These are phyloP conservation scores for Eupsittula cactorum DNA, from an alignment of 2,113 vertebrate species.

Conservation along the genomic window DNA sequence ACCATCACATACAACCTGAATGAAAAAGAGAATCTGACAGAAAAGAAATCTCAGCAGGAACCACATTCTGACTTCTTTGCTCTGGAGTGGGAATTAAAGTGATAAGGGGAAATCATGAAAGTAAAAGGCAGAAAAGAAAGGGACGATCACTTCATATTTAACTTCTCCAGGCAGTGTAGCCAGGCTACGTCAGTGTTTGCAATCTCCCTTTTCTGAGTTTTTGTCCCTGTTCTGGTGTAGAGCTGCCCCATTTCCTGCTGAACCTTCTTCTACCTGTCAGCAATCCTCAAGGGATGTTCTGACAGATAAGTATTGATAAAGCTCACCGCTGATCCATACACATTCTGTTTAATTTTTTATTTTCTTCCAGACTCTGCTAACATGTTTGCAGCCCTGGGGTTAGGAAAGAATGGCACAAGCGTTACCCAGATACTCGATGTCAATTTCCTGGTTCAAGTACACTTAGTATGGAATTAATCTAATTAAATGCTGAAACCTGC, in stretches of 20 bases:
- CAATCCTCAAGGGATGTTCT: neutral
- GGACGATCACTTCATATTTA: neutral
- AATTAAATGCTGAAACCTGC: neutral
- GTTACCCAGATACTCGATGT: neutral
- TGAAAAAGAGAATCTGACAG: neutral
- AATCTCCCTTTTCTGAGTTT: neutral
- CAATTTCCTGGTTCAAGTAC: neutral
- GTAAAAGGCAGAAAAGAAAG: neutral
- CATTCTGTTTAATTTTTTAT: neutral
- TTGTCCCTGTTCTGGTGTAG: neutral
- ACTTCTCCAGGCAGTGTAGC: neutral
- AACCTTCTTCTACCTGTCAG: neutral
- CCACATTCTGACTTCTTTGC: neutral
- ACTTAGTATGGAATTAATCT: neutral
- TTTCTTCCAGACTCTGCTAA: neutral
- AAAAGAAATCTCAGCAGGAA: conserved; percentile 3
- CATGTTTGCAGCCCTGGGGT: neutral
- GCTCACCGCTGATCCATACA: neutral
- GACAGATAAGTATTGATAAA: neutral
- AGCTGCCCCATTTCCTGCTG: neutral
- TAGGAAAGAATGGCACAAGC: neutral
- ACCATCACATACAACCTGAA: neutral
- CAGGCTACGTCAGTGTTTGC: neutral
- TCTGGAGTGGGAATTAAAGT: conserved; percentile 11
- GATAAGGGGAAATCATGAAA: conserved; percentile 2